These are phyloP conservation scores for silkworm (Bombyx mori) DNA, from an alignment of 1,140 invertebrate species.

Conservation along the genomic window DNA sequence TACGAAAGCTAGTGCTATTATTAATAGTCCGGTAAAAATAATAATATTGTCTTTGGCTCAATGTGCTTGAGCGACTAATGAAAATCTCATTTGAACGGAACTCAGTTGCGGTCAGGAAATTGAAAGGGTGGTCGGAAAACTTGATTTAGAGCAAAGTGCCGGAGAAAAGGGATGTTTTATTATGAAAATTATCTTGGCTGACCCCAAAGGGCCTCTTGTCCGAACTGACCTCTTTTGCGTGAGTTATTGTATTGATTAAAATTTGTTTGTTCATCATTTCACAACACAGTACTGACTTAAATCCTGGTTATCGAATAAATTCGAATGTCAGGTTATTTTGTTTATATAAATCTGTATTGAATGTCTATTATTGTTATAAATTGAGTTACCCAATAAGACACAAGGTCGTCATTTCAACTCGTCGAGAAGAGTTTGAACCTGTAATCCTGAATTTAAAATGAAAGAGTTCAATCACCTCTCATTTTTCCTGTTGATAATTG, in stretches of 20 bases:
- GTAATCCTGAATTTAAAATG: too few species aligned
- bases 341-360: too few species aligned
- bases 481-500: too few species aligned
- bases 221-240: constrained; percentile 21
- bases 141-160: constrained; percentile 51
- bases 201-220: constrained; percentile 23
- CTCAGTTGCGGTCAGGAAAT: constrained; percentile 50
- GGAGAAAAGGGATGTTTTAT: constrained; percentile 52
- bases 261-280: constrained; percentile 17
- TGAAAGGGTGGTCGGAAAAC: constrained; percentile 49
- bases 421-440: too few species aligned
- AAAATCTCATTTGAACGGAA: constrained; percentile 40
- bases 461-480: too few species aligned
- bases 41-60: constrained; percentile 22
- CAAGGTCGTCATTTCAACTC: too few species aligned
- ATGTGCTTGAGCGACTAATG: constrained; percentile 36
- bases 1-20: constrained; percentile 2
- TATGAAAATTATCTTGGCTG: constrained; percentile 49
- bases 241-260: constrained; percentile 22
- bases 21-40: constrained; percentile 11
- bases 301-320: neutral
- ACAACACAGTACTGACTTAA: neutral
- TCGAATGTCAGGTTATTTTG: too few species aligned
- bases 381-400: too few species aligned
- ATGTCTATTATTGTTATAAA: too few species aligned